These are phyloP conservation scores for Malthinus flaveolus DNA, from an alignment of 2,888 invertebrate genomes.

Conservation along the genomic window DNA sequence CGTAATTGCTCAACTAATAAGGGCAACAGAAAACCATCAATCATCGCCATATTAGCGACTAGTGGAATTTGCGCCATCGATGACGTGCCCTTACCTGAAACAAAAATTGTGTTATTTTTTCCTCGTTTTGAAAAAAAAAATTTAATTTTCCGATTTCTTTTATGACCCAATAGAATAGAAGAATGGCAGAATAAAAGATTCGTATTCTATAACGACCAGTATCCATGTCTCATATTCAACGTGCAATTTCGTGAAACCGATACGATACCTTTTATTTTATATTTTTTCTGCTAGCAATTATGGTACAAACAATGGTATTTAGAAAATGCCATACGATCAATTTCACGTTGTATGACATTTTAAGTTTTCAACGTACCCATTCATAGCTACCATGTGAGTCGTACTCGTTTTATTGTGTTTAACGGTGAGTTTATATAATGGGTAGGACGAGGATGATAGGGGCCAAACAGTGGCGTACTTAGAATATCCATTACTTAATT, in stretches of 20 bases:
- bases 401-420: conserved; percentile 3
- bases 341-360: conserved; percentile 30
- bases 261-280: conserved; percentile 31
- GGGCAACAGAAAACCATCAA: too few relatives aligned
- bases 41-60: too few relatives aligned
- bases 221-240: conserved; percentile 30
- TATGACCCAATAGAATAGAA: not conserved
- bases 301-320: conserved; percentile 35
- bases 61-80: too few relatives aligned
- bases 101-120: too few relatives aligned
- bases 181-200: conserved; percentile 7
- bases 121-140: too few relatives aligned
- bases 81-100: too few relatives aligned
- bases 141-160: not conserved
- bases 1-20: too few relatives aligned
- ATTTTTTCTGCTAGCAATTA: conserved; percentile 33
- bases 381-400: conserved; percentile 12
- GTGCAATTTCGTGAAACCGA: conserved; percentile 32
- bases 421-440: conserved; percentile 16
- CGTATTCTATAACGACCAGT: conserved; percentile 24
- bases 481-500: too few relatives aligned
- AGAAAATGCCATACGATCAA: conserved; percentile 34
- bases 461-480: conserved; percentile 9
- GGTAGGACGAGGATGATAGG: conserved; percentile 15
- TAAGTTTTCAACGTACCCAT: conserved; percentile 27